Conservation (phyloP, 23 tunicate species). For the Phallusia fumigata region DNA sequence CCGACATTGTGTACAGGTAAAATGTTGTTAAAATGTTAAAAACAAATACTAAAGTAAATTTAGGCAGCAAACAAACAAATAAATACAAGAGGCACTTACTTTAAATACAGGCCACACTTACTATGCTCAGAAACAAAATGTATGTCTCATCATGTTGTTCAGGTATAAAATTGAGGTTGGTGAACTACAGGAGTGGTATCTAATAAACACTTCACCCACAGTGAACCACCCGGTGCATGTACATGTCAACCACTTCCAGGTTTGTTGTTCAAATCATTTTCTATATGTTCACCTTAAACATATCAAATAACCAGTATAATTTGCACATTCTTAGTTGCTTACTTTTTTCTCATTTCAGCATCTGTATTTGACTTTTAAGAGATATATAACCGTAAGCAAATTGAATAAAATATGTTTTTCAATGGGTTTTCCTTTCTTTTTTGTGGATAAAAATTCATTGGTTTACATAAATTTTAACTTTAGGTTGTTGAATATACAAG, state of each 20-base stretch:
- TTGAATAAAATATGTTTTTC: background rate
- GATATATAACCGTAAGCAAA: background rate
- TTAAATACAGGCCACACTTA: too few relatives aligned
- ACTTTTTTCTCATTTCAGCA: too few relatives aligned
- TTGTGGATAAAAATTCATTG: too few relatives aligned
- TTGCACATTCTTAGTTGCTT: too few relatives aligned
- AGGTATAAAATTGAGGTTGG: constrained; percentile 32
- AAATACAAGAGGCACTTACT: too few relatives aligned
- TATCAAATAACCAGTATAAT: too few relatives aligned
- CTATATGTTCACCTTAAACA: too few relatives aligned
- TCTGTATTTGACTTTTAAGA: background rate
- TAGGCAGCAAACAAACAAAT: too few relatives aligned
- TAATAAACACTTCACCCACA: constrained; percentile 22
- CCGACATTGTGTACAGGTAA: constrained; percentile 31
- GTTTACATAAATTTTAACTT: too few relatives aligned
- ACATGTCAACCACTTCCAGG: constrained; percentile 59
- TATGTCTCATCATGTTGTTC: too few relatives aligned
- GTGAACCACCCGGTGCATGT: constrained; percentile 40
- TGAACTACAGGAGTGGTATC: constrained; percentile 49
- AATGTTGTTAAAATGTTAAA: background rate
- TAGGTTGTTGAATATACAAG: constrained; percentile 27
- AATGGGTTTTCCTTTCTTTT: too few relatives aligned
- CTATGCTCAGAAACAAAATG: too few relatives aligned
- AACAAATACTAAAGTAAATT: background rate
- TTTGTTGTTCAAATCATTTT: background rate